Base-by-base conservation (phyloP, 2,888 invertebrate genomes). In the Ennomos fuscantarius region DNA sequence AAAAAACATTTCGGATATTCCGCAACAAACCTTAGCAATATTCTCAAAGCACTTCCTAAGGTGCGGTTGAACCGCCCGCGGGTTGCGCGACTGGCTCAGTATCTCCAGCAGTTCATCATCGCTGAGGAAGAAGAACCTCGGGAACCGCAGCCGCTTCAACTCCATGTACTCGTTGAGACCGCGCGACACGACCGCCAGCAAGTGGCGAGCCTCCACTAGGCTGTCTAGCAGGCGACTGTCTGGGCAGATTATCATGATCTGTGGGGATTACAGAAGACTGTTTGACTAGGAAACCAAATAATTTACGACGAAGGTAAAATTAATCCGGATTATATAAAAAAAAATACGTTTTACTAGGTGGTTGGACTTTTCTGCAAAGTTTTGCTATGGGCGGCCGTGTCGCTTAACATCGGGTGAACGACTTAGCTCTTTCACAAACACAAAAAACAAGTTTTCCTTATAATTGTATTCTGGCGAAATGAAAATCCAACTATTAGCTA, bases 41-140 rank as follows among this genome's bases (percentile, higher is more conserved):
- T 95, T 96, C 80, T 97, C 96, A 82, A 97, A 97, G 83, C 96
- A 96, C 82, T 97, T 97, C 65, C 95, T 93, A n/a, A 97, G 87
- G 84, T 96, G 96, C 0, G 96, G 96, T 79, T 97, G 96, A 1
- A 97, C 96, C 0, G 96, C 94, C 41, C 93, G 84, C 0, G 96
- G 96, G 75, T 97, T 96, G 56, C 95, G 93, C 0, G 96, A 95
- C 86, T 97, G 96, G 0, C 96, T 95, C 46, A 97, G 86, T 45
- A 97, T 96, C 82, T 97, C 96, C 65, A 97, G 86, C 34, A 97
- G 87, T 75, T 97, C 97, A 72, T 96, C 96, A 73, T 97, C 97
- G 68, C 96, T 96, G 63, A 97, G 94, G 87, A 97, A 97, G 91
- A 95, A 96, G 82, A 96, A 94, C 15, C 89, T 72, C 13, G 97